A percentile compares a stretch with the other conserved stretches of the same genome.
Evolutionary conservation across 2,113 vertebrate species (phyloP).

Genomic region (Bungarus multicinctus): DNA sequence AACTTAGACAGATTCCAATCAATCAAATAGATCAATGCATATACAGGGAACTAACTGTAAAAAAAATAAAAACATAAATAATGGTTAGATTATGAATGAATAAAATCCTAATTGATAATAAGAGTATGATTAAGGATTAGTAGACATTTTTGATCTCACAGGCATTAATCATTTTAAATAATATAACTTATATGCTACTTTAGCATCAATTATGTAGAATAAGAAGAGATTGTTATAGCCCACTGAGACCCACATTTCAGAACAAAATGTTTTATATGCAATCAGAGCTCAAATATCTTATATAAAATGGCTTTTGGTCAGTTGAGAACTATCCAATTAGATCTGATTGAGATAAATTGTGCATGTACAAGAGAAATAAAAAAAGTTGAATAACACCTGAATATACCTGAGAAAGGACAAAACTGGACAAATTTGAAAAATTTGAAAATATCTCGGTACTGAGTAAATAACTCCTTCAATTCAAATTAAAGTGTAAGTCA

Average conservation of each 20-base stretch:
- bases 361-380: background rate
- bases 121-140: background rate
- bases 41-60: background rate
- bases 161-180: background rate
- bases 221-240: background rate
- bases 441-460: background rate
- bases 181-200: background rate
- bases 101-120: background rate
- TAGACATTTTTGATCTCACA: background rate
- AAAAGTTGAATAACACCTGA: background rate
- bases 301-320: background rate
- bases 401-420: background rate
- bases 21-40: background rate
- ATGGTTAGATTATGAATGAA: background rate
- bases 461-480: background rate
- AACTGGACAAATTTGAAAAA: background rate
- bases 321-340: background rate
- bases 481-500: background rate
- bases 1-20: background rate
- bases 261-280: background rate
- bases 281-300: background rate
- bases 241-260: background rate
- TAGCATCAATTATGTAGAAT: background rate
- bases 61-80: background rate
- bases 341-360: background rate